These are phyloP conservation scores for Pachycephus smyrnensis DNA, from an alignment of 2,888 invertebrate genomes.

Conservation along the genomic window DNA sequence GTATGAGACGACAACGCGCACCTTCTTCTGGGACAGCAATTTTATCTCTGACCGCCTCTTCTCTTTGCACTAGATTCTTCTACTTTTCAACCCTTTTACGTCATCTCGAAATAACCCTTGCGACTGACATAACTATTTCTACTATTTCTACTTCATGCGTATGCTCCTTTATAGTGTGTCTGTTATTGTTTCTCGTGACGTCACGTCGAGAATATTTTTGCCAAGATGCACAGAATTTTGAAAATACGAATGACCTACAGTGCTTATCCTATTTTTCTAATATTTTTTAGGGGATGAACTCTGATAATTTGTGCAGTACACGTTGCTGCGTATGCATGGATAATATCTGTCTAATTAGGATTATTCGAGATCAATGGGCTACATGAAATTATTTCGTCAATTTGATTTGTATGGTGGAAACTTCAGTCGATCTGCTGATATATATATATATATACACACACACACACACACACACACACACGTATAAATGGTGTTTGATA, in stretches of 20 bases:
- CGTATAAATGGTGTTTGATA: not conserved
- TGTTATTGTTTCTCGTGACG: not conserved
- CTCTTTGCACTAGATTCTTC: not conserved
- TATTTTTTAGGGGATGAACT: not conserved
- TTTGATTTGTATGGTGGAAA: not conserved
- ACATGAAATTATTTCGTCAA: not conserved
- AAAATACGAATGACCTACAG: not conserved
- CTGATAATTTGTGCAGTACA: not conserved
- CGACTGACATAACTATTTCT: not conserved
- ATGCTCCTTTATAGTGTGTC: not conserved
- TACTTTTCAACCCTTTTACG: not conserved
- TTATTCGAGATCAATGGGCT: not conserved
- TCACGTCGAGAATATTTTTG: not conserved
- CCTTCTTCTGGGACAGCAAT: not conserved
- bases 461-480: not conserved
- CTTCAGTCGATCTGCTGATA: not conserved
- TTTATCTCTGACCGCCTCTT: not conserved
- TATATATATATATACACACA: not conserved
- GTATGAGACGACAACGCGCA: slow-evolving; percentile 30
- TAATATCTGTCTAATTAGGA: not conserved
- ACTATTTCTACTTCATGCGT: not conserved
- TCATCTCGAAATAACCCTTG: not conserved
- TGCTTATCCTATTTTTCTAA: not conserved
- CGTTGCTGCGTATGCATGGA: not conserved
- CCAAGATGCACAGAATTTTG: not conserved